Evolutionary conservation across 2,888 invertebrate genomes (phyloP), one percentile per base, ranked within the genome.

Genomic region (Ophioninae sp.): DNA sequence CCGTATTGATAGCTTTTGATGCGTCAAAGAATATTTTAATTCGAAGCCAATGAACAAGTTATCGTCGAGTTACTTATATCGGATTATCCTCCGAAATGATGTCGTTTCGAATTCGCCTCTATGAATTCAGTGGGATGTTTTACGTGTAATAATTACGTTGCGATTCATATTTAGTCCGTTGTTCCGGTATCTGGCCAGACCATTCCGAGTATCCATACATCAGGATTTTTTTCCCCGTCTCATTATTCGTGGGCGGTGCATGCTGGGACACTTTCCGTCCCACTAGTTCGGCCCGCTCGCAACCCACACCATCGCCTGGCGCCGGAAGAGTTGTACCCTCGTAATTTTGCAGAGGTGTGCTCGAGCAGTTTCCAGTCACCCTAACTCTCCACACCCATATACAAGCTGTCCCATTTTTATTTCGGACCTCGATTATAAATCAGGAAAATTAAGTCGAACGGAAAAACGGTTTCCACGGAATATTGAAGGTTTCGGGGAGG

Each of bases 321-420:
- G 41, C 80, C 50, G 74, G 68, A 69, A 64, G 73, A 69, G 80
- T 69, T 68, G 74, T 69, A 50, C 50, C 80, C 80, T 80, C 80
- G 74, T 80, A 75, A 75, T 74, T 80, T 68, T 74, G 62, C 21
- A 72, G 57, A 56, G 72, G 50, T 30, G 62, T 23, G 44, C 74
- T n/a, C 23, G 79, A 61, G 68, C 50, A 59, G 56, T 68, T 68
- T 41, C 68, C 41, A 61, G 10, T 44, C 21, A 44, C 68, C 44
- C 61, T 68, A 37, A 57, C 39, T 39, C 50, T 17, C 13, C 50
- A 67, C 41, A 41, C 7, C 7, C 39, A 67, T 67, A 67, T 67
- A 20, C 41, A 67, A 39, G 59, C 59, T 50, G 17, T 50, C 20
- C 59, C 59, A 59, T 8, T 59, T 59, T 21, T 6, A 59, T 59